Evolutionary conservation across 1,140 invertebrate genomes (phyloP), one percentile per base, ranked within the genome.

Genomic region (Drosophila sproati): DNA sequence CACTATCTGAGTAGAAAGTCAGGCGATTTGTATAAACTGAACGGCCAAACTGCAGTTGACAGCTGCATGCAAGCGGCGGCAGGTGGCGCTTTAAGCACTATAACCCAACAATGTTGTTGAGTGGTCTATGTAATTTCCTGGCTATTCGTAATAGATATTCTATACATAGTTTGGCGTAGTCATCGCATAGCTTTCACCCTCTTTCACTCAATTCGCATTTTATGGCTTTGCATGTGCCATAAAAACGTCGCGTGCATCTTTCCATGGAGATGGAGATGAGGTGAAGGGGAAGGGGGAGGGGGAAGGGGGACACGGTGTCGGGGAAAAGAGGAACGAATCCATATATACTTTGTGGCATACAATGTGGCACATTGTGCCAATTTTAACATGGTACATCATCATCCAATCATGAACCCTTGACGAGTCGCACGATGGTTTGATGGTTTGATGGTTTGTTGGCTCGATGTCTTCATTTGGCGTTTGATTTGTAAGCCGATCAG

Each of bases 161-260:
- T 70, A 57, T 70, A 74, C 72, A 74, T 74, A 74, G 66, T 70
- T 62, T 56, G 72, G 66, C 72, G 45, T 70, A 74, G 57, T 70
- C 72, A 74, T 62, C 57, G 57, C 67, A 62, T 61, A 37, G 56
- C 41, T 43, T 55, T 54, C 61, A 37, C 43, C 39, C 69, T 29
- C 50, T 55, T 35, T 4, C 51, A 31, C 35, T 39, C 55, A 60
- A 68, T 54, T 59, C 47, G 55, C 55, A 56, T 75, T 75, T 75
- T 60, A 75, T 75, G 68, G 37, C 73, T 64, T 71, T 75, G 68
- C 73, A 71, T 75, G 73, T 32, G 73, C 73, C 68, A 71, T 75
- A 66, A 76, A 76, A 76, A 72, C 68, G 73, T 76, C 55, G 69
- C 73, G 69, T 76, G 73, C 73, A 76, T 76, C 73, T 72, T 66